Evolutionary conservation across 2,888 invertebrate species (phyloP).

Genomic region (Chironomus riparius): DNA sequence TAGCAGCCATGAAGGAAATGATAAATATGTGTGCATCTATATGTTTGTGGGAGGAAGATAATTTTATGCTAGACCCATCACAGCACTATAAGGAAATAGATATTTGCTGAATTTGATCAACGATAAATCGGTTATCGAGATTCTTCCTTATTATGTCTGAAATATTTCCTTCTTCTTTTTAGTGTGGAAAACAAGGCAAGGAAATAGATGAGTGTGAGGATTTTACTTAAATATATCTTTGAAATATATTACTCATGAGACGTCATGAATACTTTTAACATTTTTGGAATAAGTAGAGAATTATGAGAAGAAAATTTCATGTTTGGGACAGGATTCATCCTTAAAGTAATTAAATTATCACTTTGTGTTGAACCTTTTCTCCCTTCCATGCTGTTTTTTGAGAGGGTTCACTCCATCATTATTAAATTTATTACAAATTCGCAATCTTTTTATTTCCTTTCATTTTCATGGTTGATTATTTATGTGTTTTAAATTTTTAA

Average conservation of each 20-base stretch:
- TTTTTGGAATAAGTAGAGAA: neutral
- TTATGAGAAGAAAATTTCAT: neutral
- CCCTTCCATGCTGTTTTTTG: neutral
- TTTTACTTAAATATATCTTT: too few relatives aligned
- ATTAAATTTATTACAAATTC: neutral
- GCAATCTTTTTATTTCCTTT: neutral
- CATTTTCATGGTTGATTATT: neutral
- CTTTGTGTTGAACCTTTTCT: slow-evolving; percentile 18
- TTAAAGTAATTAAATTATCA: slow-evolving; percentile 23
- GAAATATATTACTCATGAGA: too few relatives aligned
- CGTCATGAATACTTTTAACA: too few relatives aligned
- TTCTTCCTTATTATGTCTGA: neutral
- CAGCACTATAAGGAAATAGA: neutral
- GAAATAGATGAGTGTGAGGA: too few relatives aligned
- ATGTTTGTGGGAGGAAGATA: slow-evolving; percentile 2
- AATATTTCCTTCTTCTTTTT: neutral
- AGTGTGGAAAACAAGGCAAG: too few relatives aligned
- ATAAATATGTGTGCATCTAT: neutral
- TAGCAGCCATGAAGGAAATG: neutral
- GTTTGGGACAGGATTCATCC: slow-evolving; percentile 17
- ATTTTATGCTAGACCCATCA: slow-evolving; percentile 20
- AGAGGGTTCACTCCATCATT: slow-evolving; percentile 15
- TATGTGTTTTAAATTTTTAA: neutral
- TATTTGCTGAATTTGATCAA: slow-evolving; percentile 21
- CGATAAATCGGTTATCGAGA: slow-evolving; percentile 12